Percentiles rank a stretch among this genome's conserved stretches.
These are phyloP conservation scores for Chrysomela aeneicollis DNA, from an alignment of 2,888 invertebrate genomes.

Conservation along the genomic window DNA sequence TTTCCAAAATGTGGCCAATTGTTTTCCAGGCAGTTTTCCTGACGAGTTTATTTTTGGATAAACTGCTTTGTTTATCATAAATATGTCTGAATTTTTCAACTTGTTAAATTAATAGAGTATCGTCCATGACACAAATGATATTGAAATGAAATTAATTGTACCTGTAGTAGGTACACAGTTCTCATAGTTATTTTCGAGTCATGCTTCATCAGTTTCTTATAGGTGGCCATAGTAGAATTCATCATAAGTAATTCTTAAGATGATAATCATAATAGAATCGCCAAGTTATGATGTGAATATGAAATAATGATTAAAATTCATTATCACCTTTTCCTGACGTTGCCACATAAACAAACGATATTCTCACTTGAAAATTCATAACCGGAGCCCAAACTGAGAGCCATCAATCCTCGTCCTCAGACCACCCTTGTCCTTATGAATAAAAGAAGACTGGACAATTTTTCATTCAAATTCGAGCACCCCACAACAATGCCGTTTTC, in stretches of 20 bases:
- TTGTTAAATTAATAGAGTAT: too few species aligned
- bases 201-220: too few species aligned
- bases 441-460: slow-evolving; percentile 34
- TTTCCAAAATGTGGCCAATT: too few species aligned
- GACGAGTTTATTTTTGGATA: too few species aligned
- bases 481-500: slow-evolving; percentile 36
- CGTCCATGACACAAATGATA: too few species aligned
- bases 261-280: background rate
- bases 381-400: background rate
- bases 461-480: slow-evolving; percentile 34
- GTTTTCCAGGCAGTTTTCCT: too few species aligned
- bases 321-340: background rate
- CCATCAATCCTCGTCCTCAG: slow-evolving; percentile 6
- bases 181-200: too few species aligned
- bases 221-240: too few species aligned
- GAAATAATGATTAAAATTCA: background rate
- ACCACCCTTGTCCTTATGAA: slow-evolving; percentile 35
- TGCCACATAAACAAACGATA: background rate
- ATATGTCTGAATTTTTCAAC: too few species aligned
- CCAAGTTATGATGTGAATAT: background rate
- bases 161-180: too few species aligned
- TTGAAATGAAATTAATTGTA: too few species aligned
- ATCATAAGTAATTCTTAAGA: background rate
- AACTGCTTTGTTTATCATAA: too few species aligned
- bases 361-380: background rate